Evolutionary conservation across 2,888 invertebrate species (phyloP), one percentile per base, ranked within the genome.

Genomic region (Gerosis bhagava): DNA sequence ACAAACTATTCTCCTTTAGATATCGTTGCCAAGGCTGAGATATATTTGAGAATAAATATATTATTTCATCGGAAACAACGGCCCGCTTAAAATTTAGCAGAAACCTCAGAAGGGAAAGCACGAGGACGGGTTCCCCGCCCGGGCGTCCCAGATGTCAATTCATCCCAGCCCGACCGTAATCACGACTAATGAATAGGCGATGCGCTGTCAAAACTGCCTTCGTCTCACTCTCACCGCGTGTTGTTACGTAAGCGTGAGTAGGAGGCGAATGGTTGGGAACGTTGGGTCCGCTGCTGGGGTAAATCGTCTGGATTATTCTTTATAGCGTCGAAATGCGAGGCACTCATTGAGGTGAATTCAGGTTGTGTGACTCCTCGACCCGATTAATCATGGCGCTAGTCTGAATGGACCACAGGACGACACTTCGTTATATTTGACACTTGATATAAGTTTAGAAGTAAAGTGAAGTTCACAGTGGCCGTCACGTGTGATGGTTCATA

Each of bases 161-260:
- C 82, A 83, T 83, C 83, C 81, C 76, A 69, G 59, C 62, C 67
- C 73, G 57, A 53, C 55, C 58, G 68, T 83, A 83, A 80, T 80
- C 81, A 76, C 78, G 68, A 82, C 87, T 88, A 88, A 88, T 88
- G 87, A 88, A 83, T 83, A 82, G 84, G 73, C 73, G 81, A 59
- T 67, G 71, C 60, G 59, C 61, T 70, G 67, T 67, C 76, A 71
- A 70, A 81, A 67, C 53, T 69, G 60, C 51, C 53, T 55, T 67
- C 60, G 62, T 86, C 87, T 73, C 79, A 62, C 56, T 88, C 73
- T 52, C 58, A 47, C 77, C 12, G 62, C 55, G 48, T 55, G 57
- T 52, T 51, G 47, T 46, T 41, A 45, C 67, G 57, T 58, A 67
- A 63, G 83, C 52, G 56, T 53, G 77, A 84, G 66, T 57, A 71